These are phyloP conservation scores for Glossosoma conforme DNA, from an alignment of 1,140 invertebrate genomes.

Conservation along the genomic window DNA sequence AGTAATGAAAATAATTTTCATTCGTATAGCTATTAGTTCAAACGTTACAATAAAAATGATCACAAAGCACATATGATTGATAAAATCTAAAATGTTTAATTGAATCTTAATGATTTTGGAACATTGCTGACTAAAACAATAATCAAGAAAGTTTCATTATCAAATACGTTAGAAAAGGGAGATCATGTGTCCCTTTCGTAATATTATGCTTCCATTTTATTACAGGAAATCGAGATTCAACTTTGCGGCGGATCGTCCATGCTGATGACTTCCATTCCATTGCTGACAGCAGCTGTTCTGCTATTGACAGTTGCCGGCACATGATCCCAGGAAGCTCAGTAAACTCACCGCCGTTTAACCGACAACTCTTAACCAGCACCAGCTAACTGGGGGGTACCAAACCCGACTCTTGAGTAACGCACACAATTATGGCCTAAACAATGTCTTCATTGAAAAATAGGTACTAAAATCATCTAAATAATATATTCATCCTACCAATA, in stretches of 20 bases:
- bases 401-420: slow-evolving; percentile 13
- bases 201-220: slow-evolving; percentile 9
- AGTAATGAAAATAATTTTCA: too few species aligned
- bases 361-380: background rate
- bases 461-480: background rate
- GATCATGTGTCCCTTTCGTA: too few species aligned
- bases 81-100: too few species aligned
- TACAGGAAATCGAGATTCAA: slow-evolving; percentile 67
- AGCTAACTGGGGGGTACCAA: background rate
- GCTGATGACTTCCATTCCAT: slow-evolving; percentile 1
- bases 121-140: slow-evolving; percentile 6
- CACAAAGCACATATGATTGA: too few species aligned
- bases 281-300: slow-evolving; percentile 10
- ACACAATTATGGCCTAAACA: slow-evolving; percentile 22
- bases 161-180: too few species aligned
- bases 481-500: too few species aligned
- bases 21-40: too few species aligned
- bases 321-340: slow-evolving; percentile 17
- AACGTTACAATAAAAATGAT: too few species aligned
- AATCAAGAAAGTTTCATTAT: too few species aligned
- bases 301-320: slow-evolving; percentile 8
- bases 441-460: slow-evolving; percentile 9
- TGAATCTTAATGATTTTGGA: too few species aligned
- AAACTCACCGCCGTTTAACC: background rate
- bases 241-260: slow-evolving; percentile 52